Evolutionary conservation across 2,797 vertebrate species (phyloP).

Genomic region (Oryzias sinensis): DNA sequence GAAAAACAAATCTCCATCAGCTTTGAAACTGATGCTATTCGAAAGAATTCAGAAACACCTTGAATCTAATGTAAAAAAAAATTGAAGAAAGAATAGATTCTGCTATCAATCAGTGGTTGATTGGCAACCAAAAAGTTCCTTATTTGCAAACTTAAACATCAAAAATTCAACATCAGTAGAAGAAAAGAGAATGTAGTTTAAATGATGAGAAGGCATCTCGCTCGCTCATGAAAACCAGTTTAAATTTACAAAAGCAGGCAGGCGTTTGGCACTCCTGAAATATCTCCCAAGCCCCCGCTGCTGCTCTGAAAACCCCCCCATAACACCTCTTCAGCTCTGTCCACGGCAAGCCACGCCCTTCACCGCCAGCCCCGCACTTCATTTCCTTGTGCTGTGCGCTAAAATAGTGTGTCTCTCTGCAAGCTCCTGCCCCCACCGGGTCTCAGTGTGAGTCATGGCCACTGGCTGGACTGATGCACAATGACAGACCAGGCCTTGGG

Average conservation of each 20-base stretch:
- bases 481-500: constrained; percentile 65
- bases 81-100: too few relatives aligned
- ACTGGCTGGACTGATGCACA: constrained; percentile 53
- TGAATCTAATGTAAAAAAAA: too few relatives aligned
- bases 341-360: not conserved
- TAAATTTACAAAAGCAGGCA: not conserved
- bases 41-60: too few relatives aligned
- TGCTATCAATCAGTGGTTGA: too few relatives aligned
- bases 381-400: constrained; percentile 33
- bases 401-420: constrained; percentile 41
- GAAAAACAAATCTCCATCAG: too few relatives aligned
- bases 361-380: not conserved
- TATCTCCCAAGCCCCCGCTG: constrained; percentile 17
- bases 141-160: too few relatives aligned
- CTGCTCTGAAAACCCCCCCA: constrained; percentile 17
- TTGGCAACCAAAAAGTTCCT: too few relatives aligned
- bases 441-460: constrained; percentile 65
- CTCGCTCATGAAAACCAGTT: constrained; percentile 6
- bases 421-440: constrained; percentile 43
- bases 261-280: constrained; percentile 10
- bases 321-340: constrained; percentile 17
- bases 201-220: not conserved
- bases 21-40: too few relatives aligned
- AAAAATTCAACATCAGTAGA: too few relatives aligned
- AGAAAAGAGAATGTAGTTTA: too few relatives aligned